phyloP scores from a whole-genome alignment of 2,113 vertebrate species.

The Climacteris rufus region DNA sequence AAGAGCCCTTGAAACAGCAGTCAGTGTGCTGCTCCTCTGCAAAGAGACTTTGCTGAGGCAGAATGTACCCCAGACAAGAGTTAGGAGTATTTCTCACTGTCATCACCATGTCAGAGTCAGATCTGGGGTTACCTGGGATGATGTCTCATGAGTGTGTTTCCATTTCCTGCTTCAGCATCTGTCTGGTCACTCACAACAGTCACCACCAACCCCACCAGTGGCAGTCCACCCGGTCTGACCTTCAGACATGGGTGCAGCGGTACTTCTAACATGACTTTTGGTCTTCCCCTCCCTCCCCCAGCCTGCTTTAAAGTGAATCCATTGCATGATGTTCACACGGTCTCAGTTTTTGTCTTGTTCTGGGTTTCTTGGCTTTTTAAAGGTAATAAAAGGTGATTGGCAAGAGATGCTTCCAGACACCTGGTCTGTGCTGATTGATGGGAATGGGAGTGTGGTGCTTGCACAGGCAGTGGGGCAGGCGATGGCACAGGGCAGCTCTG shows the following conservation, averaged over 20 bases:
- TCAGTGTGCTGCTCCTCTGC: background rate
- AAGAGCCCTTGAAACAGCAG: background rate
- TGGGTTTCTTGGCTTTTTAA: conserved; percentile 56
- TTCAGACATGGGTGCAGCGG: background rate
- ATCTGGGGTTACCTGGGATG: background rate
- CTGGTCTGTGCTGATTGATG: conserved; percentile 58
- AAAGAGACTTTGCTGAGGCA: background rate
- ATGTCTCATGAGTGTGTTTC: background rate
- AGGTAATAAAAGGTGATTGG: conserved; percentile 63
- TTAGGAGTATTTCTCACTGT: background rate
- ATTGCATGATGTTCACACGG: conserved; percentile 48
- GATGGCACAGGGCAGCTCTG: background rate
- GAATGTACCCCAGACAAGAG: background rate
- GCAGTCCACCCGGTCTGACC: background rate
- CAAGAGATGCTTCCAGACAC: conserved; percentile 48
- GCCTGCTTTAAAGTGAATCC: conserved; percentile 37
- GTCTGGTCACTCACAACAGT: background rate
- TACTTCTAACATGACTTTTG: background rate
- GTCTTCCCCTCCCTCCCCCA: background rate
- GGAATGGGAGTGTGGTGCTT: background rate
- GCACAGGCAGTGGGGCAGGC: background rate
- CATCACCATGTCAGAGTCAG: background rate
- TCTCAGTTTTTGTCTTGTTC: conserved; percentile 58
- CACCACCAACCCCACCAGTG: background rate
- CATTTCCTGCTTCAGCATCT: conserved; percentile 25